Percentiles rank a stretch among this genome's conserved stretches.
Conservation (phyloP, 1,140 invertebrate species). For the Mizuhopecten yessoensis region DNA sequence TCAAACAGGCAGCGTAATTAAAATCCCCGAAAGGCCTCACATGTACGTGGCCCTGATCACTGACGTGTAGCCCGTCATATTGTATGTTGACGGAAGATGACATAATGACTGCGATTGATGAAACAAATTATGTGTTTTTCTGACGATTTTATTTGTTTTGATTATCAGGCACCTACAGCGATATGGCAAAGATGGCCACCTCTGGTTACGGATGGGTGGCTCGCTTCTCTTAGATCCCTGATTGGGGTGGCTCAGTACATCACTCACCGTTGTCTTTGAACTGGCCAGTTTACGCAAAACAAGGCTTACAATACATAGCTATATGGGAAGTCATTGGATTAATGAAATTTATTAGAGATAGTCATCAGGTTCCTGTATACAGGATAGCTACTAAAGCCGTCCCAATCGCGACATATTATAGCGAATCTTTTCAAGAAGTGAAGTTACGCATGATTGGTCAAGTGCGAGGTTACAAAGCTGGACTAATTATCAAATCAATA, state of each 20-base stretch:
- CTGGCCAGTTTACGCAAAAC: slow-evolving; percentile 5
- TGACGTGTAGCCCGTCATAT: neutral
- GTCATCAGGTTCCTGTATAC: neutral
- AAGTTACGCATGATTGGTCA: neutral
- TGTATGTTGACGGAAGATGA: slow-evolving; percentile 23
- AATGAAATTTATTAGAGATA: slow-evolving; percentile 36
- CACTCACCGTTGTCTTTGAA: slow-evolving; percentile 23
- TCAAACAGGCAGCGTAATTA: slow-evolving; percentile 4
- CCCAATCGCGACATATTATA: neutral
- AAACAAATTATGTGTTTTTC: slow-evolving; percentile 15
- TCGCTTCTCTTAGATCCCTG: slow-evolving; percentile 9
- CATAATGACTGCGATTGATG: slow-evolving; percentile 12
- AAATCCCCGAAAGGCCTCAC: slow-evolving; percentile 25
- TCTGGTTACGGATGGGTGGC: neutral
- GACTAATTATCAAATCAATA: slow-evolving; percentile 34
- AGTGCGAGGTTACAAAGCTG: slow-evolving; percentile 31
- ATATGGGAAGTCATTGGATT: slow-evolving; percentile 14
- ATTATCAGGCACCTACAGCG: neutral
- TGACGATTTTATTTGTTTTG: slow-evolving; percentile 35
- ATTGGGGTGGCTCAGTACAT: slow-evolving; percentile 13
- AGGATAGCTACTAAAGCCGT: neutral
- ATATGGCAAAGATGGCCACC: slow-evolving; percentile 24
- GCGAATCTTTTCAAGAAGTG: slow-evolving; percentile 19
- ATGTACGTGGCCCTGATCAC: neutral
- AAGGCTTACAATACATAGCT: neutral